These are phyloP conservation scores for Hetaerina americana DNA, from an alignment of 1,140 invertebrate genomes.

Conservation along the genomic window DNA sequence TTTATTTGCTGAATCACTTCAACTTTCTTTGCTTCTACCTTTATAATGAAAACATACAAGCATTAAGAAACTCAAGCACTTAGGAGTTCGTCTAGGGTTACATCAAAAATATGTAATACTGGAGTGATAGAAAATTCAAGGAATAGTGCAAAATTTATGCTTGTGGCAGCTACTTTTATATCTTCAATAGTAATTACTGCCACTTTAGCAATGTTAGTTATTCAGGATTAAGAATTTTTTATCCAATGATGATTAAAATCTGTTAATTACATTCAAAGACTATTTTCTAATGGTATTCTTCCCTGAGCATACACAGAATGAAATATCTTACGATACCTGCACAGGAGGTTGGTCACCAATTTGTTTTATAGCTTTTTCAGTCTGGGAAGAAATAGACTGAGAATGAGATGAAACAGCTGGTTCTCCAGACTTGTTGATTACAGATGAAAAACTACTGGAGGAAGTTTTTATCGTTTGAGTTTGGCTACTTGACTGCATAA, in stretches of 20 bases:
- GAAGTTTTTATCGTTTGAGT: conserved; percentile 20
- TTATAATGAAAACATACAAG: conserved; percentile 7
- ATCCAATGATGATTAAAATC: no score
- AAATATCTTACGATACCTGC: conserved; percentile 17
- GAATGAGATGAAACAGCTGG: conserved; percentile 25
- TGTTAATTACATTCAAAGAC: no score
- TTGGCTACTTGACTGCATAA: conserved; percentile 29
- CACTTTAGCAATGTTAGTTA: no score
- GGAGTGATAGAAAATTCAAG: conserved; percentile 5
- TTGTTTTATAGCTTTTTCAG: conserved; percentile 23
- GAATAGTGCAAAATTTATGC: no score
- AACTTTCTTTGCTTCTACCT: conserved; percentile 20
- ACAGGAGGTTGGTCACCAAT: conserved; percentile 22
- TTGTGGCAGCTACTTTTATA: no score
- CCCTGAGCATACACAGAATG: no score
- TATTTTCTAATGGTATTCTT: conserved; percentile 5
- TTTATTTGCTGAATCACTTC: conserved; percentile 26
- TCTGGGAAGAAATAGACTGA: conserved; percentile 23
- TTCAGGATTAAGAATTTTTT: no score
- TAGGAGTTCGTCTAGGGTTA: no score
- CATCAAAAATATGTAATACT: background rate
- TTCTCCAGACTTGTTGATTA: conserved; percentile 15
- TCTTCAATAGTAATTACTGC: no score
- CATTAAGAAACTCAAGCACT: no score
- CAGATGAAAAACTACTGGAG: conserved; percentile 12